Percentiles rank a stretch among this genome's conserved stretches.
Evolutionary conservation across 1,140 invertebrate species (phyloP).

Genomic region (Zaprionus capensis): DNA sequence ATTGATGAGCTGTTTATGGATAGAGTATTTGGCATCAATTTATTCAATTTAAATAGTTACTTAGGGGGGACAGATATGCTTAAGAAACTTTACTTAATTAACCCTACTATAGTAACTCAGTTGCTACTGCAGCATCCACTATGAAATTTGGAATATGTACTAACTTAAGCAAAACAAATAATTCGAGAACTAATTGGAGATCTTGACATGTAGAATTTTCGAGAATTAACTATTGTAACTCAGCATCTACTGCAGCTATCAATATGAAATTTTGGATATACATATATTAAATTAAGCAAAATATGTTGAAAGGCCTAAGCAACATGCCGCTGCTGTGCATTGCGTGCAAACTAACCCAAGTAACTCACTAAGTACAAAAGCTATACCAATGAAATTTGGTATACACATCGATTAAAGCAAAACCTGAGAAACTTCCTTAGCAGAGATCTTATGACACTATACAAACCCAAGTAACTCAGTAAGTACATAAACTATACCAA

Average conservation of each 20-base stretch:
- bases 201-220: background rate
- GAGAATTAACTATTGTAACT: background rate
- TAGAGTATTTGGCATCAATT: background rate
- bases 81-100: background rate
- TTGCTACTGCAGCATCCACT: background rate
- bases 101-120: background rate
- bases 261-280: background rate
- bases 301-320: background rate
- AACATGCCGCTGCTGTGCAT: rapidly evolving
- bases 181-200: rapidly evolving
- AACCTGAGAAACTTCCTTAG: too few species aligned
- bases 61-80: too few species aligned
- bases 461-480: too few species aligned
- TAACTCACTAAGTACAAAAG: background rate
- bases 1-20: background rate
- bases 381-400: background rate
- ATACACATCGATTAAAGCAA: background rate
- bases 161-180: background rate
- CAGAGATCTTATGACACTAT: too few species aligned
- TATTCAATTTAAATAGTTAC: too few species aligned
- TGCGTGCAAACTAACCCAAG: background rate
- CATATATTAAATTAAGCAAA: background rate
- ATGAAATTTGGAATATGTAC: background rate
- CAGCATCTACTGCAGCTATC: background rate
- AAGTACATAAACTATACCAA: too few species aligned